Percentiles rank a stretch among this genome's conserved stretches.
Conservation (phyloP, 2,797 vertebrate species). For the Erpetoichthys calabaricus region DNA sequence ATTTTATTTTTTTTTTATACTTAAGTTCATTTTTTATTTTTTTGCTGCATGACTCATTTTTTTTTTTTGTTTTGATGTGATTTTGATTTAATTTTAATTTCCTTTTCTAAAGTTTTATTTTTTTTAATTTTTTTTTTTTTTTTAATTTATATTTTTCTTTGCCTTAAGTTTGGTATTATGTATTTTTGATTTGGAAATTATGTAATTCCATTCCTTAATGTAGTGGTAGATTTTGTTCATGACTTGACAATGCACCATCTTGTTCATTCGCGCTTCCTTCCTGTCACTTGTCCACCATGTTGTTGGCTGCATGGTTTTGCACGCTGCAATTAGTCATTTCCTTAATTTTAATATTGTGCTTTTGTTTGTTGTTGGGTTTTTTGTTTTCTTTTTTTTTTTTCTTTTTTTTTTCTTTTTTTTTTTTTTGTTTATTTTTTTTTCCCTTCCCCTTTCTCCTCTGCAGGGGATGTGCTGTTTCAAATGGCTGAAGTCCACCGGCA, state of each 20-base stretch:
- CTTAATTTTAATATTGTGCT: too few species aligned
- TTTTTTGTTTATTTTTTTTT: constrained; percentile 1
- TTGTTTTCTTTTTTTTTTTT: constrained; percentile 2
- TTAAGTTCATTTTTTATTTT: constrained; percentile 23
- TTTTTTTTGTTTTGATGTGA: constrained; percentile 11
- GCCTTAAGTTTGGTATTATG: not conserved
- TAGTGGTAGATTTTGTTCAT: constrained; percentile 17
- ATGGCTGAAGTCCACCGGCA: constrained; percentile 97
- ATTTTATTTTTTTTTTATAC: constrained; percentile 19
- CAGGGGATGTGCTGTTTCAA: constrained; percentile 95
- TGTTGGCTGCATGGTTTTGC: constrained; percentile 43
- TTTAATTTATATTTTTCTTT: constrained; percentile 7
- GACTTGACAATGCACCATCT: constrained; percentile 24
- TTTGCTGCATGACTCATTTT: constrained; percentile 37
- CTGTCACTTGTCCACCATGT: constrained; percentile 26
- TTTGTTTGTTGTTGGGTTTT: constrained; percentile 11
- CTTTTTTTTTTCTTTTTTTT: not conserved
- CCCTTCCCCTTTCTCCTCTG: constrained; percentile 22
- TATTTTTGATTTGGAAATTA: not conserved
- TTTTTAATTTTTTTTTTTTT: constrained; percentile 7
- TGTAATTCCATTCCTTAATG: not conserved
- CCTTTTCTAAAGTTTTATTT: constrained; percentile 5
- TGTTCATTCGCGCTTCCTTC: constrained; percentile 27
- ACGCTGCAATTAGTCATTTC: constrained; percentile 22
- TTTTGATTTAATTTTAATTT: constrained; percentile 12